Base-by-base conservation (phyloP, 2,797 vertebrate species). In the Leptodactylus fallax region DNA sequence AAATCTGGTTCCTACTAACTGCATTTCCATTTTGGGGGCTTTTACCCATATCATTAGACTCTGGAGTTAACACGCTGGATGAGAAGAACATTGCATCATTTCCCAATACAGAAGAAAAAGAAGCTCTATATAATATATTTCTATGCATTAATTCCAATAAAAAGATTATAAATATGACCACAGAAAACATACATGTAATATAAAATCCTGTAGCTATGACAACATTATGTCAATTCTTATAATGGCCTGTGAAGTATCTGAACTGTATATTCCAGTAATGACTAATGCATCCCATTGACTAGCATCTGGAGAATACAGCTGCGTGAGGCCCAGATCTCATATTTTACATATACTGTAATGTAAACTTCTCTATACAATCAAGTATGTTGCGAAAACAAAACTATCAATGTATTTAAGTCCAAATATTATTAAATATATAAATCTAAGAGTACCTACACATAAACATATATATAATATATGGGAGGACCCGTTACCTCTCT, bases 201-300 rank as follows among this genome's bases (percentile, higher is more conserved):
- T 78, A 58, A 67, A 78, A 81, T 67, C 55, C 21, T 78, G 79
- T 71, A 78, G 8, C 56, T 56, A 58, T 55, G 82, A 85, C 83
- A 76, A 81, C n/a, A 71, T n/a, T 51, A 6, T 80, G 67, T 85
- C 83, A 85, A 16, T 58, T 76, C 67, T 72, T 65, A 51, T 51
- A 27, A 21, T 61, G 63, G 55, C n/a, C 71, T 72, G 23, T 1
- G 23, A 79, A 69, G 71, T 55, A 25, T 17, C 36, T 60, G 51
- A 3, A 79, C 19, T 23, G 47, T 49, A 23, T 45, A 79, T 65
- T 74, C 55, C 77, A 80, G 60, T 25, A 81, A 65, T 88, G 87
- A 85, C 53, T 72, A 81, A 87, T 86, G 51, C 65, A 49, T 79
- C 85, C 76, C 45, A 51, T n/a, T 60, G 83, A 83, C 60, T 27